Evolutionary conservation across 2,113 vertebrate species (phyloP), one percentile per base, ranked within the genome.

Genomic region (Argyrosomus japonicus): DNA sequence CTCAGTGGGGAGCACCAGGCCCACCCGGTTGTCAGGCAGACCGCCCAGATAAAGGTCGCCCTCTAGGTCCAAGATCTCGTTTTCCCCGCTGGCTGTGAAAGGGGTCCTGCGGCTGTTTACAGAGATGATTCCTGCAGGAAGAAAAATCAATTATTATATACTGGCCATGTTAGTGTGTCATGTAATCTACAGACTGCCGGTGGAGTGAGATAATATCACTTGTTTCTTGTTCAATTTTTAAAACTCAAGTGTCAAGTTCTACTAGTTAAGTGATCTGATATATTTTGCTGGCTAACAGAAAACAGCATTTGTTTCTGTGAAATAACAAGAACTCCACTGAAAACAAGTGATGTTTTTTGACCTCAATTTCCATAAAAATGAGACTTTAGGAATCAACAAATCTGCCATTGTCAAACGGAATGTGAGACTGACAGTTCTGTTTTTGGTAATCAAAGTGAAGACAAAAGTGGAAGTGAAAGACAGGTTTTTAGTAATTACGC

Each of bases 21-120:
- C 97, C 0, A 93, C 95, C 0, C 97, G 95, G 92, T 95, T 98
- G 91, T 99, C 97, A 0, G 98, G 98, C 40, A 99, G 94, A 15
- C 98, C 98, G 0, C 98, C 98, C 0, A 99, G 94, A 87, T 99
- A 99, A 94, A 99, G 98, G 90, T 99, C 97, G 0, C 98, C 98
- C 87, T 99, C 98, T 86, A 99, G 92, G 91, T 99, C 98, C 11
- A 99, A 83, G 89, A 99, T 99, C 92, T 99, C 98, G 0, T 98
- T 99, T 91, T 99, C 98, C 14, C 98, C 98, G 0, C 96, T 99
- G 57, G 98, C 98, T 0, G 97, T 99, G 94, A 99, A 99, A 0
- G 97, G 97, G 0, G 97, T 98, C 80, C 98, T 95, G 18, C 96
- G 97, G 93, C 96, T 99, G 95, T 99, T 98, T 92, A 99, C 98